Conservation (phyloP, 2,113 vertebrate species). For the Dipodomys ordii region DNA sequence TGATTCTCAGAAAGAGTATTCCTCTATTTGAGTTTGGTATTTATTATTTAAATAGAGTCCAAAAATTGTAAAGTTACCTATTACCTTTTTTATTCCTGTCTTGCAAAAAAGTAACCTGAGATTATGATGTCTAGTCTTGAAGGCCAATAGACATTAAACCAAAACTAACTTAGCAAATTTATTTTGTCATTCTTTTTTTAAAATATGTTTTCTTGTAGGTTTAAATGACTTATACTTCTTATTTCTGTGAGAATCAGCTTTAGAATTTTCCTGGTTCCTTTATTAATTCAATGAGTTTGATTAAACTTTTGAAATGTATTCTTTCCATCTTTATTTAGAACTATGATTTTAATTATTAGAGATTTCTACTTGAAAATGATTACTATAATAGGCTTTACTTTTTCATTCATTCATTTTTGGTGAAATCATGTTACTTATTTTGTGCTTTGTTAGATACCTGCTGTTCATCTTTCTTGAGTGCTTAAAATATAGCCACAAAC, state of each 20-base stretch:
- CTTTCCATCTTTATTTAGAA: neutral
- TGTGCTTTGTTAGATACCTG: neutral
- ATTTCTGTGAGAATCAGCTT: neutral
- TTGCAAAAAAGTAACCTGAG: neutral
- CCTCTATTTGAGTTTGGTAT: neutral
- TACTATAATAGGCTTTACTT: neutral
- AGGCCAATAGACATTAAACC: neutral
- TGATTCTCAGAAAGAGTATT: neutral
- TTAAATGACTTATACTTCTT: neutral
- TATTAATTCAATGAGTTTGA: neutral
- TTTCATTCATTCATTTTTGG: neutral
- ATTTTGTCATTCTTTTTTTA: slow-evolving; percentile 4
- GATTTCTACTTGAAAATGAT: neutral
- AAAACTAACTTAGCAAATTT: neutral
- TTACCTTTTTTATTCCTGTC: slow-evolving; percentile 16
- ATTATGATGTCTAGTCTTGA: neutral
- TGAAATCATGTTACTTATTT: neutral
- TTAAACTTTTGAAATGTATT: neutral
- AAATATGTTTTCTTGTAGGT: neutral
- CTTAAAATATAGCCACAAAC: neutral
- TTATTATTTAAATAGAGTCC: neutral
- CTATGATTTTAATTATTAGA: neutral
- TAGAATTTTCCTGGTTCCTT: neutral
- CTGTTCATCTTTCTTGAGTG: neutral
- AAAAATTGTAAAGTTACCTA: neutral